Evolutionary conservation across 2,113 vertebrate genomes (phyloP).

Genomic region (Parus major): DNA sequence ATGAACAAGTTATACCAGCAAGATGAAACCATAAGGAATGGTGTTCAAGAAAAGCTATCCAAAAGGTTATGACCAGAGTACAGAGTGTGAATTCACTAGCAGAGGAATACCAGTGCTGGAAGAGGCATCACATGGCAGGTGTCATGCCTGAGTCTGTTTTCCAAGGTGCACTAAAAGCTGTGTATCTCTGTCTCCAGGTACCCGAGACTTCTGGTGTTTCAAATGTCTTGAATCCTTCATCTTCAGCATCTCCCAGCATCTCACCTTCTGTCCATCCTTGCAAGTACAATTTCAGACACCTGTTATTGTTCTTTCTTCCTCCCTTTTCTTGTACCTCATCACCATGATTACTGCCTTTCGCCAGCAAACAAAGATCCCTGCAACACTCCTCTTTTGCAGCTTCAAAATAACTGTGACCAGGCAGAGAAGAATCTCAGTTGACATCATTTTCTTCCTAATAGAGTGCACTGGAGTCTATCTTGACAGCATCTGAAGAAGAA

Average conservation of each 20-base stretch:
- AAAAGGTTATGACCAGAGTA: not conserved
- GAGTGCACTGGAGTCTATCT: not conserved
- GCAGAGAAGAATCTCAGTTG: not conserved
- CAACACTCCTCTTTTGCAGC: not conserved
- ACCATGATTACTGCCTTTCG: not conserved
- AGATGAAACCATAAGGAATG: not conserved
- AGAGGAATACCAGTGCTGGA: not conserved
- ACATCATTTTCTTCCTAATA: not conserved
- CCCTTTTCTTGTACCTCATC: not conserved
- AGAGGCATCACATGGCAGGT: not conserved
- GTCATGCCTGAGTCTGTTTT: not conserved
- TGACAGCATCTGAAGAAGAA: slow-evolving; percentile 44
- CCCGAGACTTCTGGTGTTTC: not conserved
- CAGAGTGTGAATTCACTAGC: not conserved
- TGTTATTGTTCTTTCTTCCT: not conserved
- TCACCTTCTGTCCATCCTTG: not conserved
- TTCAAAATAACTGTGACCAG: not conserved
- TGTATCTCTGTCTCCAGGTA: not conserved
- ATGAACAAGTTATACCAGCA: not conserved
- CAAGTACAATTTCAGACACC: not conserved
- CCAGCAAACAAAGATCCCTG: not conserved
- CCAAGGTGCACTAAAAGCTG: not conserved
- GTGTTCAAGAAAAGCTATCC: not conserved
- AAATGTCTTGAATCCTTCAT: not conserved
- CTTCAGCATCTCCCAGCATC: not conserved